Evolutionary conservation across 1,140 invertebrate genomes (phyloP).

Genomic region (Lucilia sericata): DNA sequence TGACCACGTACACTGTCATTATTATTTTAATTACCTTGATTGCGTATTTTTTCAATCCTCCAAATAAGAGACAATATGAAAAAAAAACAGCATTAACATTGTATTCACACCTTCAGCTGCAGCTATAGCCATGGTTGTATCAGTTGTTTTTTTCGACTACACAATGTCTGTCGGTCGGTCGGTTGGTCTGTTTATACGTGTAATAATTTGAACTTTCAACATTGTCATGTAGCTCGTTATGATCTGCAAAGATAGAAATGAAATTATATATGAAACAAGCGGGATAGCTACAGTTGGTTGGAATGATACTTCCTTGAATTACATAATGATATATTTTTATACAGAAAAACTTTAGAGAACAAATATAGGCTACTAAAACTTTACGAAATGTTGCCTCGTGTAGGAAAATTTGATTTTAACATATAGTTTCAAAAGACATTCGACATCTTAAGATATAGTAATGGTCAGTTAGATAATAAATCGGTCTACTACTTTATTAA

Average conservation of each 20-base stretch:
- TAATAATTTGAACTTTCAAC: conserved; percentile 42
- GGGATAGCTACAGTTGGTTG: no score
- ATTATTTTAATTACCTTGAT: conserved; percentile 41
- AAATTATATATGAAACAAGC: neutral
- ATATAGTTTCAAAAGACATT: no score
- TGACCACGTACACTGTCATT: conserved; percentile 34
- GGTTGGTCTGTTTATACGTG: neutral
- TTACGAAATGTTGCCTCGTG: no score
- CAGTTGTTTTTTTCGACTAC: neutral
- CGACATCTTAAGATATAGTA: no score
- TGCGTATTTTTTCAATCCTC: conserved; percentile 19
- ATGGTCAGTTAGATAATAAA: no score
- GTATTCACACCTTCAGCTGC: neutral
- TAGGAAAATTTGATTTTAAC: no score
- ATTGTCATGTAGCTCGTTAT: conserved; percentile 31
- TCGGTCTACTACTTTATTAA: no score
- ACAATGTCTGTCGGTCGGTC: neutral
- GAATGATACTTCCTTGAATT: no score
- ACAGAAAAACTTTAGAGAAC: no score
- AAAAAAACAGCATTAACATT: neutral
- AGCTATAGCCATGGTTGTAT: neutral
- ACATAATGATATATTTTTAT: no score
- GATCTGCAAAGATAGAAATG: conserved; percentile 12
- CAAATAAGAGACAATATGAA: neutral
- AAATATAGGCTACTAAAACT: no score